A percentile compares a stretch with the other conserved stretches of the same genome.
These are phyloP conservation scores for Eilema griseolum DNA, from an alignment of 2,888 invertebrate genomes.

Conservation along the genomic window DNA sequence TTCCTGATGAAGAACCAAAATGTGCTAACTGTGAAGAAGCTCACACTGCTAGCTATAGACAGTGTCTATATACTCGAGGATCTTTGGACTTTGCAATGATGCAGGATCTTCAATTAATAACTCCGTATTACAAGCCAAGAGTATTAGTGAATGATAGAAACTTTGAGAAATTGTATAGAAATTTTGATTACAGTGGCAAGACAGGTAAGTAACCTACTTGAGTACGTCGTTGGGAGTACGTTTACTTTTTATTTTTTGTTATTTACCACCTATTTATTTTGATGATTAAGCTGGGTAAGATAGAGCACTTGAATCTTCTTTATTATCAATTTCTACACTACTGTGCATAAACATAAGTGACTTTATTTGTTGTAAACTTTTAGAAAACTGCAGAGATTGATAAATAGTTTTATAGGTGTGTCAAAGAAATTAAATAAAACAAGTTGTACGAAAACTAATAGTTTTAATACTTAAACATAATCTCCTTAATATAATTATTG, in stretches of 20 bases:
- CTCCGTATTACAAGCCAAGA: conserved; percentile 20
- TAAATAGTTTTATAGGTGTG: neutral
- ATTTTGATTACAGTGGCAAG: conserved; percentile 25
- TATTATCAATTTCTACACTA: neutral
- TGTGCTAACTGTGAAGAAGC: conserved; percentile 70
- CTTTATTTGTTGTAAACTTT: neutral
- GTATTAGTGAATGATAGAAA: conserved; percentile 40
- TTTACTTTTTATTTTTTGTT: conserved; percentile 1
- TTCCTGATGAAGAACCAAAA: conserved; percentile 57
- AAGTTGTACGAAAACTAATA: neutral
- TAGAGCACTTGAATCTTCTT: neutral
- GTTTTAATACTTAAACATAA: neutral
- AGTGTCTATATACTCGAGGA: conserved; percentile 60
- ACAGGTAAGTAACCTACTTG: neutral
- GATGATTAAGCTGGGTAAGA: no score
- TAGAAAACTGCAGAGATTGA: neutral
- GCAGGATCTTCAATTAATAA: conserved; percentile 27
- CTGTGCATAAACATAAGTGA: neutral
- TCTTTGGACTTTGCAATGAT: conserved; percentile 43
- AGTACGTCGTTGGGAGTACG: no score
- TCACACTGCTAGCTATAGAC: conserved; percentile 69
- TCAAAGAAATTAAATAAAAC: conserved; percentile 20
- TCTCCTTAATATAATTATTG: conserved; percentile 28
- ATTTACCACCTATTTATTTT: neutral
- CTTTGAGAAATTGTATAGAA: conserved; percentile 33